A percentile compares a stretch with the other conserved stretches of the same genome.
These are phyloP conservation scores for Schizopygopsis pylzovi DNA, from an alignment of 2,797 vertebrate species.

Conservation along the genomic window DNA sequence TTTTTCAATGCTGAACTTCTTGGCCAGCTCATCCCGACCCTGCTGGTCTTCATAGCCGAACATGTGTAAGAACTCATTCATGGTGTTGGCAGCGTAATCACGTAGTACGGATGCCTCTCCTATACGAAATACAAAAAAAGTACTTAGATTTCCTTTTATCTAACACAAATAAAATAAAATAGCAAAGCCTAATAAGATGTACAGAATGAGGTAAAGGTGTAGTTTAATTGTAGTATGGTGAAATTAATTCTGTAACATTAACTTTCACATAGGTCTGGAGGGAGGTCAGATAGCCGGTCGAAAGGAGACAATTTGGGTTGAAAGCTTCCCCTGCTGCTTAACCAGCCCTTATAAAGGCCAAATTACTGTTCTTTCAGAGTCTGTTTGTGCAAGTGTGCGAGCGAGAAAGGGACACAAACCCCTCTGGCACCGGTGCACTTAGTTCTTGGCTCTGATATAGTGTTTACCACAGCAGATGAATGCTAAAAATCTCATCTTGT, in stretches of 20 bases:
- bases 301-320: slow-evolving; percentile 65
- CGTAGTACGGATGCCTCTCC: slow-evolving; percentile 91
- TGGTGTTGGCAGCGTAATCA: slow-evolving; percentile 97
- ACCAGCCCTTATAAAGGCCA: slow-evolving; percentile 50
- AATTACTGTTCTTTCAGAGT: slow-evolving; percentile 22
- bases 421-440: slow-evolving; percentile 28
- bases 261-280: slow-evolving; percentile 78
- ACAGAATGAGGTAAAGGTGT: slow-evolving; percentile 77
- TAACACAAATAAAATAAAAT: slow-evolving; percentile 34
- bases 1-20: slow-evolving; percentile 97
- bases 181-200: slow-evolving; percentile 76
- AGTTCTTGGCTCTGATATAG: slow-evolving; percentile 42
- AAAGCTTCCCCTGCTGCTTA: slow-evolving; percentile 61
- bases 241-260: slow-evolving; percentile 82
- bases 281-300: slow-evolving; percentile 70
- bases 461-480: slow-evolving; percentile 60
- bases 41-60: slow-evolving; percentile 97
- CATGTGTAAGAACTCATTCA: slow-evolving; percentile 98
- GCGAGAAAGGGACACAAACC: slow-evolving; percentile 36
- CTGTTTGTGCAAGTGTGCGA: slow-evolving; percentile 29
- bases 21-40: slow-evolving; percentile 93
- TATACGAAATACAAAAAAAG: slow-evolving; percentile 61
- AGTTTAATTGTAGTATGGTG: slow-evolving; percentile 81
- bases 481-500: slow-evolving; percentile 64
- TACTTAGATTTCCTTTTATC: not conserved